Base-by-base conservation (phyloP, 2,113 vertebrate genomes). In the Rattus rattus region DNA sequence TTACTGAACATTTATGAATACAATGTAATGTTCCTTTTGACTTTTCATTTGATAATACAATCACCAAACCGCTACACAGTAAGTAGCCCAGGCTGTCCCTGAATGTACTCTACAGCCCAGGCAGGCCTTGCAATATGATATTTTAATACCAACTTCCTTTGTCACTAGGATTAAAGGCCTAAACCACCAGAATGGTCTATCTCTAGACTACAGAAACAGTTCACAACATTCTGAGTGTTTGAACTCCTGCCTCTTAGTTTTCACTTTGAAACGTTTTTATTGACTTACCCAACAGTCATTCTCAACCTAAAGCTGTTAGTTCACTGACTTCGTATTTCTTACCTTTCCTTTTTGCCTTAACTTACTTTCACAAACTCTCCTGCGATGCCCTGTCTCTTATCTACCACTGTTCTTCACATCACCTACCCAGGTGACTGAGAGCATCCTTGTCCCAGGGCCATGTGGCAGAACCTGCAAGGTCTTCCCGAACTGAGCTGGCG, bases 361-460 rank as follows among this genome's bases (percentile, higher is more conserved):
- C 9, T 88, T 33, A 56, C 24, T 87, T 88, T 69, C 22, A 17
- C 22, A 73, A 83, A 81, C 20, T 59, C n/a, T 43, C 24, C 80
- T 79, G n/a, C 77, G 70, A 14, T 2, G 24, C 61, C 54, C n/a
- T 87, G 52, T 1, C 20, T 85, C 59, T 72, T 87, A 56, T 36
- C 39, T 39, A 13, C 36, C 39, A 17, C 26, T 30, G 24, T n/a
- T 47, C 73, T 90, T 63, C 36, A 8, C 33, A 26, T 94, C 49
- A 95, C 98, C 98, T 95, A 99, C 99, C 99, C 96, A 99, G 98
- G 95, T 99, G 99, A 83, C 98, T 99, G 3, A 99, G 98, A 61
- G 99, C 99, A 92, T 99, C 99, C 94, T 99, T 99, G 70, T 99
- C 99, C 99, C 99, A 99, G 0, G 99, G 99, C 99, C 99, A 99